phyloP scores from a whole-genome alignment of 53 echinoderm and acorn worm species.

The Paracentrotus lividus region DNA sequence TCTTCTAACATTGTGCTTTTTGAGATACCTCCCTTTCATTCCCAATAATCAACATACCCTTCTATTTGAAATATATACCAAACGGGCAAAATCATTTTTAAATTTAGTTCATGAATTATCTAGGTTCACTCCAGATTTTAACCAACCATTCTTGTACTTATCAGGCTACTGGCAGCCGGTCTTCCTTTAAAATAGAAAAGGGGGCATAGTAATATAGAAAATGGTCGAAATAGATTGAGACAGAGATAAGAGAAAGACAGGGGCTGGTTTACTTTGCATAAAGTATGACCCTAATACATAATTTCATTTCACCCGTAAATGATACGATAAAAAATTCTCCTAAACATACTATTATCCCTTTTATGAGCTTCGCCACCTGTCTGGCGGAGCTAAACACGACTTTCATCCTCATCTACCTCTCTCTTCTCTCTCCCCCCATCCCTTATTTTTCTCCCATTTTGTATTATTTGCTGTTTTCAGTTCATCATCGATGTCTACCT shows the following conservation, averaged over 20 bases:
- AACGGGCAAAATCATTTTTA: neutral
- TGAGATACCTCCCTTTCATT: neutral
- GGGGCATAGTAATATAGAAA: neutral
- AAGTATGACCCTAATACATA: slow-evolving; percentile 20
- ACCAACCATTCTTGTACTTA: neutral
- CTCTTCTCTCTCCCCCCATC: slow-evolving; percentile 10
- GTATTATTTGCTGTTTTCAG: neutral
- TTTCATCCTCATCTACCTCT: neutral
- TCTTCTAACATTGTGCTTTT: no score
- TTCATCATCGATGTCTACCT: slow-evolving; percentile 42
- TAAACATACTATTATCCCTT: slow-evolving; percentile 16
- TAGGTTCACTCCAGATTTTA: neutral
- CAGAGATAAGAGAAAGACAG: neutral
- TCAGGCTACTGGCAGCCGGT: neutral
- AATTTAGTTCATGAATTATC: neutral
- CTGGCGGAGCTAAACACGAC: slow-evolving; percentile 17
- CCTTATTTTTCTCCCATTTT: neutral
- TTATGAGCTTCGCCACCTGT: slow-evolving; percentile 52
- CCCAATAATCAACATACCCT: neutral
- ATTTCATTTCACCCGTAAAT: slow-evolving; percentile 39
- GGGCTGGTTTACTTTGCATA: slow-evolving; percentile 1
- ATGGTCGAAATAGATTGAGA: neutral
- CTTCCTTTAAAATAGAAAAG: neutral
- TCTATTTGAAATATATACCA: neutral
- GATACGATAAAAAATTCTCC: slow-evolving; percentile 1